Base-by-base conservation (phyloP, 1,140 invertebrate species). In the Platorchestia sp. region DNA sequence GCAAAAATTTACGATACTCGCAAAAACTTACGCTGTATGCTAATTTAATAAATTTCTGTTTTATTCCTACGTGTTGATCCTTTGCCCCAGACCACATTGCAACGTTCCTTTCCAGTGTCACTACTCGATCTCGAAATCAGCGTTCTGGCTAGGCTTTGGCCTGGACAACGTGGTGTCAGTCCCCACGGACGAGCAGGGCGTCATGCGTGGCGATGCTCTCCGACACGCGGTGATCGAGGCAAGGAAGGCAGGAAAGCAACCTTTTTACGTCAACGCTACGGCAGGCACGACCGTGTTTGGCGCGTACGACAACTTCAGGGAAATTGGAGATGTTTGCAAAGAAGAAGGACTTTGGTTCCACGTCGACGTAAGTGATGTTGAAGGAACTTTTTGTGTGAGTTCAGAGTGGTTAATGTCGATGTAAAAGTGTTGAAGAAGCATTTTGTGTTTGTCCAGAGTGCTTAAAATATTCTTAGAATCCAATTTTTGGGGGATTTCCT, bases 301-400 rank as follows among this genome's bases (percentile, higher is more conserved):
- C 5, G 99, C 99, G 0, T 99, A 98, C 96, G 99, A 99, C 97
- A 99, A 99, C 0, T 97, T 99, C 96, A 97, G 97, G 7, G 97
- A 98, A 44, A 98, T 99, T 86, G 98, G 98, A 0, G 98, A 98
- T 45, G 96, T 99, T 19, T 99, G 99, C 97, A 97, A 98, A 96
- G 98, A 98, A 97, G 98, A 99, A 96, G 98, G 98, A 3, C 97
- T 99, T 95, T 99, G 99, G 99, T 97, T 99, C 51, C 99, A 99
- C 97, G 99, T 99, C 0, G 99, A 99, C 97, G 99, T 99, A 0
- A 98, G 98, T 42, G 6, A 36, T 36, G 36, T 22, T 22, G 36
- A 75, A n/a, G n/a, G n/a, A n/a, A n/a, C n/a, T n/a, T n/a, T n/a
- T n/a, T n/a, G n/a, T n/a, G n/a, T n/a, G 14, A 75, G 36, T 19